Evolutionary conservation across 2,113 vertebrate species (phyloP).

Genomic region (Acrocephalus kingi): DNA sequence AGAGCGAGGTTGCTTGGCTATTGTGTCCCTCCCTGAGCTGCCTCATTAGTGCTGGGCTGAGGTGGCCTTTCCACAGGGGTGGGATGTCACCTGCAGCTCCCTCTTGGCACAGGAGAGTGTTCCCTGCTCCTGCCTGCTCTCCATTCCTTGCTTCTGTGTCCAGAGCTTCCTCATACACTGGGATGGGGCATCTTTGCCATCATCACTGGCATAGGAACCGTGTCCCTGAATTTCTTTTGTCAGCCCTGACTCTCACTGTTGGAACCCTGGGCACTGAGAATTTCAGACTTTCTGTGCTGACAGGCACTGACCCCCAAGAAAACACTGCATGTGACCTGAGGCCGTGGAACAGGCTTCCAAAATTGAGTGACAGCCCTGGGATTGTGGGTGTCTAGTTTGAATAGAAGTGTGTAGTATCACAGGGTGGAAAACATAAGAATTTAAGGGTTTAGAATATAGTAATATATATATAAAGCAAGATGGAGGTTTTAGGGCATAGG

Average conservation of each 20-base stretch:
- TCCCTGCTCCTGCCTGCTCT: neutral
- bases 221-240: neutral
- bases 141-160: fast-evolving
- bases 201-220: fast-evolving
- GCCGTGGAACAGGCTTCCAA: neutral
- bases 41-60: neutral
- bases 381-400: neutral
- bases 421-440: neutral
- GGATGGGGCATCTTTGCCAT: neutral
- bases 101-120: neutral
- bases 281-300: neutral
- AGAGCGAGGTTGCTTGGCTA: neutral
- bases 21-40: neutral
- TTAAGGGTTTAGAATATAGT: neutral
- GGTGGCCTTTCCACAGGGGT: neutral
- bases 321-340: neutral
- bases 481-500: neutral
- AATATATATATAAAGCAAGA: neutral
- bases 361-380: neutral
- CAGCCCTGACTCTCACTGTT: neutral
- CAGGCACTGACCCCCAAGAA: neutral
- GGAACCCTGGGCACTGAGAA: neutral
- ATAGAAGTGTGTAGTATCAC: neutral
- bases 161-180: neutral
- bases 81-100: neutral